A percentile compares a stretch with the other conserved stretches of the same genome.
phyloP scores from a whole-genome alignment of 2,113 vertebrate genomes.

The Petaurus breviceps region DNA sequence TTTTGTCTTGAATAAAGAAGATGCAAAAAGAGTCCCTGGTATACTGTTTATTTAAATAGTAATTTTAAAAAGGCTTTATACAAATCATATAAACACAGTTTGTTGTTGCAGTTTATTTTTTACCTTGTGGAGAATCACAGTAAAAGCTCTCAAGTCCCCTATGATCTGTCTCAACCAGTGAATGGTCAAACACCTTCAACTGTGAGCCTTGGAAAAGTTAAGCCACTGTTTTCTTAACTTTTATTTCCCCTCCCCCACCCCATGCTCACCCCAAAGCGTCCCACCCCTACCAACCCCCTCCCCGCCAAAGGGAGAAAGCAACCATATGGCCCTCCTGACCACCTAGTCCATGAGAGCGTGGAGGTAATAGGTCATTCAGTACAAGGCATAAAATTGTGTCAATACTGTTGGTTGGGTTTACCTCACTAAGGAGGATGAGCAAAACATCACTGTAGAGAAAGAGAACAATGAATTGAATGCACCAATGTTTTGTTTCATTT shows the following conservation, averaged over 20 bases:
- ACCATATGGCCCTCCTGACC: not conserved
- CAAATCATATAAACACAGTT: conserved; percentile 99
- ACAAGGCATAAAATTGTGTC: conserved; percentile 77
- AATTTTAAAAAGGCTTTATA: conserved; percentile 97
- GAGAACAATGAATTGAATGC: conserved; percentile 65
- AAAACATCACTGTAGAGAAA: conserved; percentile 74
- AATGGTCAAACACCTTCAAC: conserved; percentile 83
- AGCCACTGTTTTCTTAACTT: conserved; percentile 75
- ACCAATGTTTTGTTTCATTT: not conserved
- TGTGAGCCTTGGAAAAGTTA: conserved; percentile 82
- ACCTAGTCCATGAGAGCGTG: conserved; percentile 61
- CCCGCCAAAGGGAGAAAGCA: conserved; percentile 74
- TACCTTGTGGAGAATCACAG: conserved; percentile 89
- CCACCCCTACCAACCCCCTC: conserved; percentile 62
- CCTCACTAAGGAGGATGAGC: conserved; percentile 54
- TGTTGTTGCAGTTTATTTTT: conserved; percentile 85
- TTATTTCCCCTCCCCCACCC: conserved; percentile 56
- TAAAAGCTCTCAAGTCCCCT: conserved; percentile 87
- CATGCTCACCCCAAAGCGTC: conserved; percentile 73
- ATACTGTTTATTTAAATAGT: conserved; percentile 99
- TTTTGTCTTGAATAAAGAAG: conserved; percentile 49
- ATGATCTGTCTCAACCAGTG: conserved; percentile 88
- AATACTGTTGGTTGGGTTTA: conserved; percentile 69
- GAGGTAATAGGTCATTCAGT: conserved; percentile 75
- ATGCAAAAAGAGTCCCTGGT: conserved; percentile 76